Evolutionary conservation across 64 coral and sea anemone genomes (phyloP), one percentile per base, ranked within the genome.

Genomic region (Stylophora pistillata): DNA sequence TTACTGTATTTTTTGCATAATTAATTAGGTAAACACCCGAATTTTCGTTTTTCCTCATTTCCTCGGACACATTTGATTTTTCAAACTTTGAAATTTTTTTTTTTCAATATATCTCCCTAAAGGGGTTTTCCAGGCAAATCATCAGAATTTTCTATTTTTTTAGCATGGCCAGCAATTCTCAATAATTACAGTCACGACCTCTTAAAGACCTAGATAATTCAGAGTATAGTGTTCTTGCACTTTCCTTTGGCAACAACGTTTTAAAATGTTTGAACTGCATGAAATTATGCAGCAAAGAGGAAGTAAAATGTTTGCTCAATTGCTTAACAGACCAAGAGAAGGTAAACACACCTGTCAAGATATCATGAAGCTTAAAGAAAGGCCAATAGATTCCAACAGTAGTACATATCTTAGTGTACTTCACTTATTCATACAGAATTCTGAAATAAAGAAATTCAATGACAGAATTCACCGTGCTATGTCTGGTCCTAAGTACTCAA

Each of bases 391-490:
- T 9, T 16, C 37, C 30, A 28, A 86, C 47, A 69, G 70, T 13
- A 54, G 14, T 28, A 21, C 33, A 69, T 41, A 37, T 52, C 31
- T 71, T 71, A 70, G 53, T 86, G 30, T 21, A 73, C 86, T 72
- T 12, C 86, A 76, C 56, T 32, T 91, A 27, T 85, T 91, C 52
- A 61, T 85, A 30, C 61, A 80, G 54, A 92, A 87, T 79, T 17
- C 3, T 7, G 79, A 87, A 79, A 83, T 92, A n/a, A 57, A 92
- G 60, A 62, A 92, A 23, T 92, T 70, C 56, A 92, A 92, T 60
- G 53, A 58, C 15, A 72, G 31, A 87, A 74, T 81, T 33, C 85
- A 94, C 55, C 1, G 62, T 76, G 78, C 53, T 69, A 61, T 64
- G 28, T 41, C 72, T 33, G 92, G 92, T 29, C 55, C 27, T 2